These are phyloP conservation scores for Neolamprologus variostigma DNA, from an alignment of 2,113 vertebrate genomes.

Conservation along the genomic window DNA sequence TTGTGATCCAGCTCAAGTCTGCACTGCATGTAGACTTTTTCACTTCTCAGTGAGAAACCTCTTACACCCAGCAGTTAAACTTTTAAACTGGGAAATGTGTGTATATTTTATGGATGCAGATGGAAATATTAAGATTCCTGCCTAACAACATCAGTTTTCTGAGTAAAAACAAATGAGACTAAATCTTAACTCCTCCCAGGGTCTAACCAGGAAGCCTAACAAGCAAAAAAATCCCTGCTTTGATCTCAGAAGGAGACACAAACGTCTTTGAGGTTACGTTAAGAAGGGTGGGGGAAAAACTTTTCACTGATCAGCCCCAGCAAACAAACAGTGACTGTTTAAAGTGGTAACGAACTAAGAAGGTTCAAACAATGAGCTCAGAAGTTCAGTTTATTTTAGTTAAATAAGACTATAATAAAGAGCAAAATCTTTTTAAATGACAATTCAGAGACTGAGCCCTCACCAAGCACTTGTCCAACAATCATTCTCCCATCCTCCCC, in stretches of 20 bases:
- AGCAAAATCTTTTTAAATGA: not conserved
- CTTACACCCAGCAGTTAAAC: not conserved
- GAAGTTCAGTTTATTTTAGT: not conserved
- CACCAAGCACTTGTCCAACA: constrained; percentile 86
- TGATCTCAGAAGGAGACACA: not conserved
- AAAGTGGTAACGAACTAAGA: not conserved
- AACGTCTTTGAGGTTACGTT: not conserved
- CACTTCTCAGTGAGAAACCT: not conserved
- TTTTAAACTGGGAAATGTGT: not conserved
- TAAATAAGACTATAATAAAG: not conserved
- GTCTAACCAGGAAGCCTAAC: not conserved
- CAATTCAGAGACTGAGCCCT: constrained; percentile 4
- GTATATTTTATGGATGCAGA: not conserved
- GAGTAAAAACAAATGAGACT: not conserved
- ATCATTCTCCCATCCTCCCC: constrained; percentile 86
- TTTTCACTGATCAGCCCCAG: not conserved
- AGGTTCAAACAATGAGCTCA: not conserved
- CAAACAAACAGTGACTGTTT: not conserved
- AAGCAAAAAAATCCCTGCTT: not conserved
- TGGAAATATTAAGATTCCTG: not conserved
- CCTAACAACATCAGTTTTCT: not conserved
- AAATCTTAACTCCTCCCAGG: not conserved
- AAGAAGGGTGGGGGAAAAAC: not conserved
- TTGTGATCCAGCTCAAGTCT: not conserved
- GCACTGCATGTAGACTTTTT: not conserved